Evolutionary conservation across 1,140 invertebrate genomes (phyloP), one percentile per base, ranked within the genome.

Genomic region (Ceratina japonica): DNA sequence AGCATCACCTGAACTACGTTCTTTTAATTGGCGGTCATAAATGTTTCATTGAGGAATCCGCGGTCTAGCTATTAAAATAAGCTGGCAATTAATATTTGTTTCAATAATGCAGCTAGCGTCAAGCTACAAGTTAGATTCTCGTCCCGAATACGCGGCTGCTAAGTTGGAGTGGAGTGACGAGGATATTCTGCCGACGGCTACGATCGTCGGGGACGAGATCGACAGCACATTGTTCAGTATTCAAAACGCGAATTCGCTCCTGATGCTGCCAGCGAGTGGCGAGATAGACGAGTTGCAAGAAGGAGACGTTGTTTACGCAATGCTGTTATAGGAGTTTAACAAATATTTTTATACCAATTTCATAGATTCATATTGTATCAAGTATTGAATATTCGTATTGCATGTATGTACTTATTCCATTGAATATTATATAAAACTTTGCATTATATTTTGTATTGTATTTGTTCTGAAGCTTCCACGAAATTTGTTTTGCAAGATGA

Each of bases 91-190:
- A 72, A 75, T 20, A 52, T 74, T 27, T 37, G 16, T 79, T 69
- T 52, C 44, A 24, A 27, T 70, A 20, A 70, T 69, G 5, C 37
- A 94, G 93, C 79, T 95, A 86, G 89, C 93, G n/a, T 92, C 91
- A 24, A 87, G 93, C 54, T 93, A 93, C 75, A 89, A 90, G 22
- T 92, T 98, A 68, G 97, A 98, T 92, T 91, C 94, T 5, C 93
- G 97, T 56, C 97, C 97, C 0, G 97, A 98, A 92, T 98, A 95
- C 91, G 95, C 95, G 63, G 93, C 97, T 77, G 96, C 94, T 13
- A 88, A 92, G n/a, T 90, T 97, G 1, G 87, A 87, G 12, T 95
- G 94, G 93, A 66, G 87, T 13, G 83, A 90, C 20, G 88, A 89
- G 1, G 89, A 91, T 51, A 87, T 90, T 15, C 83, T 94, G 64